Percentiles rank a stretch among this genome's conserved stretches.
phyloP scores from a whole-genome alignment of 92 coral and sea anemone species.

The Muricea muricata region DNA sequence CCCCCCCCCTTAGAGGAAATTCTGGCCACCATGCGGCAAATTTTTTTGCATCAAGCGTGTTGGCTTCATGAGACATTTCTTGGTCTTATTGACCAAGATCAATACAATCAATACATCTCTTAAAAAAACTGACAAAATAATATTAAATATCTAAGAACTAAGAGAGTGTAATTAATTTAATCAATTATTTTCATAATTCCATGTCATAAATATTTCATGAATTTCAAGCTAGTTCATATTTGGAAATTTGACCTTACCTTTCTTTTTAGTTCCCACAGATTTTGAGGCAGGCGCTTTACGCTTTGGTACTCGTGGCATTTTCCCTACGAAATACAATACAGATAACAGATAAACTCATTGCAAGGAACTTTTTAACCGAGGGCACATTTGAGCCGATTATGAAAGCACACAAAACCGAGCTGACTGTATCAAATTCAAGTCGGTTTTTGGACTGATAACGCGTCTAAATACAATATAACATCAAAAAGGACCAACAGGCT shows the following conservation, averaged over 20 bases:
- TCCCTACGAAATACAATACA: neutral
- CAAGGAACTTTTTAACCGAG: neutral
- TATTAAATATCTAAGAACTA: no score
- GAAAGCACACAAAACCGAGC: neutral
- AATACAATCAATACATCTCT: no score
- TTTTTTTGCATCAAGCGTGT: no score
- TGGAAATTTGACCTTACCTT: neutral
- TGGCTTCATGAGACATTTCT: no score
- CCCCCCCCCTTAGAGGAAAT: no score
- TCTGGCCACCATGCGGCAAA: no score
- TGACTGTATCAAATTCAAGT: no score
- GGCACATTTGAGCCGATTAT: neutral
- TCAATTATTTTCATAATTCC: neutral
- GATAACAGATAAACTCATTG: neutral
- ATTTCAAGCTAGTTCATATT: neutral
- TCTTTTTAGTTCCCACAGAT: neutral
- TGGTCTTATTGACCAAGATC: no score
- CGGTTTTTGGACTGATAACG: neutral
- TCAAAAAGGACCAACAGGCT: neutral
- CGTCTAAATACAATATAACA: neutral
- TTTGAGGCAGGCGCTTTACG: conserved; percentile 23
- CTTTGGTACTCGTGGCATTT: conserved; percentile 40
- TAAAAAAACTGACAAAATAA: no score
- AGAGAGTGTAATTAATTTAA: no score
- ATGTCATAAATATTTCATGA: neutral